phyloP scores from a whole-genome alignment of 2,888 invertebrate species.

The Apantesis nais region DNA sequence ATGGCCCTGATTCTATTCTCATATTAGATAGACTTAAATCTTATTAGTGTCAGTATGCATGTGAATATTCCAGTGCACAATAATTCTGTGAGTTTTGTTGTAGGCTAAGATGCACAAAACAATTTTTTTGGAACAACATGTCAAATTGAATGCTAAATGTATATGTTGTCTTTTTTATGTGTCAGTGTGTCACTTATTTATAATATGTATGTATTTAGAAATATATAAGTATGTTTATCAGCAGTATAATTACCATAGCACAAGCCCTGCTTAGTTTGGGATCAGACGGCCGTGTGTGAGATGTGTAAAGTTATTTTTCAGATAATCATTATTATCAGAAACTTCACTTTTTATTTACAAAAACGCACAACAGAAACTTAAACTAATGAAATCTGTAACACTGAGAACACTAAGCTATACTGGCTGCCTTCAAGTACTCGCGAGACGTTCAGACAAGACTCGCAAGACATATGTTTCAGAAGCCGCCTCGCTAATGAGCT shows the following conservation, averaged over 20 bases:
- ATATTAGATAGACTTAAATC: not conserved
- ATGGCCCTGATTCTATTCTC: not conserved
- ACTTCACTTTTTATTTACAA: not conserved
- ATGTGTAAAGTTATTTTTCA: no score
- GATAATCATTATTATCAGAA: no score
- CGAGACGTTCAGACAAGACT: not conserved
- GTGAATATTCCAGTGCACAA: not conserved
- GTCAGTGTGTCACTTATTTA: no score
- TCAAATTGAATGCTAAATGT: not conserved
- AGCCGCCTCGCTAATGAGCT: slow-evolving; percentile 18
- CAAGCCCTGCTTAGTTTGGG: no score
- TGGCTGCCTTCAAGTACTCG: not conserved
- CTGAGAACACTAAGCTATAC: not conserved
- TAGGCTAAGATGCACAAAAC: not conserved
- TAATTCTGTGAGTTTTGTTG: not conserved
- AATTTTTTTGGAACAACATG: not conserved
- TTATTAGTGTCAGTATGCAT: not conserved
- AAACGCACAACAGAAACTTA: not conserved
- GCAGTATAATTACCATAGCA: no score
- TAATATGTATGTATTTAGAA: no score
- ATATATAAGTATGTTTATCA: no score
- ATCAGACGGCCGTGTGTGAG: no score
- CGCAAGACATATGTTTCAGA: slow-evolving; percentile 13
- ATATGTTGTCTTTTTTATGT: no score
- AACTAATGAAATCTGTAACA: not conserved